Conservation (phyloP, 1,140 invertebrate species). For the Coptotermes formosanus region DNA sequence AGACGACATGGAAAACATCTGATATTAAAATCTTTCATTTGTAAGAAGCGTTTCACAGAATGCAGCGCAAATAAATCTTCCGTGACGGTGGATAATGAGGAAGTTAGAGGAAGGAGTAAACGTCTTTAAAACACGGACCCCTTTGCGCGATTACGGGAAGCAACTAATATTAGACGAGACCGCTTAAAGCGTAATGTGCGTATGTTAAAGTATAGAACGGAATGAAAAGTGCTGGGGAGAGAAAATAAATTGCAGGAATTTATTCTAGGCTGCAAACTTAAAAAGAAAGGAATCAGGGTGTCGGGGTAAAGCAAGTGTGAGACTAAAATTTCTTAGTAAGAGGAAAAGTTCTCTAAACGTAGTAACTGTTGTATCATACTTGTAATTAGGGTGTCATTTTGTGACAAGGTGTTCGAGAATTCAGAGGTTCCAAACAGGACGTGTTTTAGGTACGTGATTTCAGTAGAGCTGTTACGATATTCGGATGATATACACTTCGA, state of each 20-base stretch:
- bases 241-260: background rate
- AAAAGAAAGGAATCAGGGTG: background rate
- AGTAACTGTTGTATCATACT: no score
- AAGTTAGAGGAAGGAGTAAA: background rate
- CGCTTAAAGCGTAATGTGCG: conserved; percentile 3
- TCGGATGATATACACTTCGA: no score
- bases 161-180: background rate
- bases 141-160: background rate
- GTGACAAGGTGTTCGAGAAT: no score
- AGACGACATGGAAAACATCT: background rate
- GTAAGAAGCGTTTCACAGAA: background rate
- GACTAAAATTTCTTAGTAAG: background rate
- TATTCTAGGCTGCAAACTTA: background rate
- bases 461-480: no score
- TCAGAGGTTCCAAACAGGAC: no score
- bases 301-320: background rate
- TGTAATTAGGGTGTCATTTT: no score
- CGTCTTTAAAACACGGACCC: background rate
- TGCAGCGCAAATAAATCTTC: background rate
- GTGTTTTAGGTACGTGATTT: no score
- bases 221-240: background rate
- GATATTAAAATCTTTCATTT: background rate
- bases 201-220: background rate
- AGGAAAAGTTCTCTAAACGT: background rate
- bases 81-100: background rate